These are phyloP conservation scores for Tor tambroides DNA, from an alignment of 2,113 vertebrate species.

Conservation along the genomic window DNA sequence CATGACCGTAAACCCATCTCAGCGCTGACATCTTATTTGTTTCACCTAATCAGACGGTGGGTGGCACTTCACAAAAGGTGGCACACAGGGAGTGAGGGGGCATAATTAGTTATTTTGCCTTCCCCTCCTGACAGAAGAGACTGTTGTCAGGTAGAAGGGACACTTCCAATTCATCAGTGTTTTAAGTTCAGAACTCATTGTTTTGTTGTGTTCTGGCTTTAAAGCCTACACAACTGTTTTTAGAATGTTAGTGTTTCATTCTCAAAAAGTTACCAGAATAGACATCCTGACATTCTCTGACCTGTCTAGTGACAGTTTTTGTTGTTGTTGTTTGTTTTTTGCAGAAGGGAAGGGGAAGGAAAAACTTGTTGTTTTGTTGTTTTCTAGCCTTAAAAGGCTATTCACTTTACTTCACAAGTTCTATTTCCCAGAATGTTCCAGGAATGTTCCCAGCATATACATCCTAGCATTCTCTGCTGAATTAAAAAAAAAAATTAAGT, in stretches of 20 bases:
- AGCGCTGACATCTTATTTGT: constrained; percentile 51
- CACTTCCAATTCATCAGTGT: constrained; percentile 1
- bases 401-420: too few relatives aligned
- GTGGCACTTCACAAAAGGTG: not conserved
- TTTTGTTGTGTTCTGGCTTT: not conserved
- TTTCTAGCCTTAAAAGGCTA: too few relatives aligned
- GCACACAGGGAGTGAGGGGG: not conserved
- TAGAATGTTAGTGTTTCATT: not conserved
- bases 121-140: constrained; percentile 10
- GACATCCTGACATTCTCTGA: not conserved
- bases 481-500: too few relatives aligned
- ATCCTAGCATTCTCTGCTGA: not conserved
- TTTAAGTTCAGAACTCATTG: constrained; percentile 9
- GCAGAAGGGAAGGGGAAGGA: too few relatives aligned
- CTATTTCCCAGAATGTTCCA: too few relatives aligned
- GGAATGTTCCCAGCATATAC: too few relatives aligned
- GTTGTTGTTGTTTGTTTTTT: too few relatives aligned
- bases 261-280: not conserved
- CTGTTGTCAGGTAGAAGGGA: constrained; percentile 13
- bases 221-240: not conserved
- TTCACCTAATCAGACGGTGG: constrained; percentile 37
- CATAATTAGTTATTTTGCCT: constrained; percentile 26
- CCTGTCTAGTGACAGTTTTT: too few relatives aligned
- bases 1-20: not conserved
- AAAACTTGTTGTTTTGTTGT: too few relatives aligned